Conservation (phyloP, 2,888 invertebrate genomes). For the Tenthredo distinguenda region DNA sequence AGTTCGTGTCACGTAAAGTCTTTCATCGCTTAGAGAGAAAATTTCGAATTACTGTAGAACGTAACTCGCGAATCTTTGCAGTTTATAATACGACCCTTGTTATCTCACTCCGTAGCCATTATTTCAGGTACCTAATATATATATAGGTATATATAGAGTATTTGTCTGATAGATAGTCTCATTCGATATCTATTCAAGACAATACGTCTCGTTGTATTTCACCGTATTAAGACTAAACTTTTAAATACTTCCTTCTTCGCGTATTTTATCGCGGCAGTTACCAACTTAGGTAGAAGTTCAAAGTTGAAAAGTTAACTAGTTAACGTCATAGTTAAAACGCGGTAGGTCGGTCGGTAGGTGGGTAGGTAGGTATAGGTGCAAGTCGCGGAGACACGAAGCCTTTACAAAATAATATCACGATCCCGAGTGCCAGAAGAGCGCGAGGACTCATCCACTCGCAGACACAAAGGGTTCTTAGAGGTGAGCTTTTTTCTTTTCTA, state of each 20-base stretch:
- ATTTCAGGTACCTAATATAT: background rate
- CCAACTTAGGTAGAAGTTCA: constrained; percentile 20
- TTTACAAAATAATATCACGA: constrained; percentile 7
- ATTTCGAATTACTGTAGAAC: background rate
- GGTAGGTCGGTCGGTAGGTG: background rate
- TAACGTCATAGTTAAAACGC: constrained; percentile 45
- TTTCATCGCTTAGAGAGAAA: constrained; percentile 23
- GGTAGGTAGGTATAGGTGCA: background rate
- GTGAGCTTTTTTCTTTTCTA: background rate
- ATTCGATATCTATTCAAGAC: background rate
- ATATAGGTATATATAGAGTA: no score
- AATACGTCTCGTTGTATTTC: background rate
- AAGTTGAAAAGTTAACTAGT: constrained; percentile 46
- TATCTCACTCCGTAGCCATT: background rate
- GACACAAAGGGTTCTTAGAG: background rate
- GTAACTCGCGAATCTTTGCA: background rate
- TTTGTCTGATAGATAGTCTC: background rate
- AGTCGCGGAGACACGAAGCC: constrained; percentile 7
- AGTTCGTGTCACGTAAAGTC: constrained; percentile 43
- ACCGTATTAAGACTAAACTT: background rate
- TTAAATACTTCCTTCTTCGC: constrained; percentile 24
- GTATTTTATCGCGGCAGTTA: constrained; percentile 39
- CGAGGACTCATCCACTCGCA: background rate
- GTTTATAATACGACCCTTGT: background rate
- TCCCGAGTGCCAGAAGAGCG: background rate